Evolutionary conservation across 2,888 invertebrate species (phyloP).

Genomic region (Megamerina dolium): DNA sequence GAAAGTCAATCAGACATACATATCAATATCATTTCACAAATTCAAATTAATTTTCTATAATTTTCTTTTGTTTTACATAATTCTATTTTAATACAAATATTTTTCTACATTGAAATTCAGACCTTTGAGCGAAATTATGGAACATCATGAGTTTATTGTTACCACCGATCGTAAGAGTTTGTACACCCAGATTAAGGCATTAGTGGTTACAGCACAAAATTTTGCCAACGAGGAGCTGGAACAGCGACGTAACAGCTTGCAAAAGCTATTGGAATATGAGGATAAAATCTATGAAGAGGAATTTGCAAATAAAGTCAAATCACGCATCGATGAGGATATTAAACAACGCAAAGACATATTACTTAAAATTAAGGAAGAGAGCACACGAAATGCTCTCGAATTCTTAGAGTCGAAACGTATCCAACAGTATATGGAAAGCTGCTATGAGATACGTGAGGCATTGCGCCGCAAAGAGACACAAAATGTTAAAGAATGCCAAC

Average conservation of each 20-base stretch:
- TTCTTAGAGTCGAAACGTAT: constrained; percentile 34
- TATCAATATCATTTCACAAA: too few species aligned
- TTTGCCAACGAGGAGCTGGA: constrained; percentile 31
- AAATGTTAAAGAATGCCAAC: constrained; percentile 32
- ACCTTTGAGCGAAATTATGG: too few species aligned
- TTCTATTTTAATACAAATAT: too few species aligned
- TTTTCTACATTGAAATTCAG: too few species aligned
- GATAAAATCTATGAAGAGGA: constrained; percentile 39
- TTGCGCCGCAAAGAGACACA: constrained; percentile 31
- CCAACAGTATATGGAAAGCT: constrained; percentile 40
- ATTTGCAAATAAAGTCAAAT: constrained; percentile 36
- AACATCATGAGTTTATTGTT: constrained; percentile 33
- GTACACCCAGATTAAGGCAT: constrained; percentile 32
- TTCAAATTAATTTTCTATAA: too few species aligned
- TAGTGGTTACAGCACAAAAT: constrained; percentile 37
- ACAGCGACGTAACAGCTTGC: constrained; percentile 29
- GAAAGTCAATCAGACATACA: too few species aligned
- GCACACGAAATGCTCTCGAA: constrained; percentile 23
- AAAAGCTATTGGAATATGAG: constrained; percentile 32
- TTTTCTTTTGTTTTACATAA: too few species aligned
- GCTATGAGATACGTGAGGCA: constrained; percentile 40
- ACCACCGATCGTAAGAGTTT: constrained; percentile 39
- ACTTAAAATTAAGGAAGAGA: constrained; percentile 32
- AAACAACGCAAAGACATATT: constrained; percentile 33
- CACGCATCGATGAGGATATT: constrained; percentile 39